Evolutionary conservation across 2,797 vertebrate genomes (phyloP), one percentile per base, ranked within the genome.

Genomic region (Galaxias olidus): DNA sequence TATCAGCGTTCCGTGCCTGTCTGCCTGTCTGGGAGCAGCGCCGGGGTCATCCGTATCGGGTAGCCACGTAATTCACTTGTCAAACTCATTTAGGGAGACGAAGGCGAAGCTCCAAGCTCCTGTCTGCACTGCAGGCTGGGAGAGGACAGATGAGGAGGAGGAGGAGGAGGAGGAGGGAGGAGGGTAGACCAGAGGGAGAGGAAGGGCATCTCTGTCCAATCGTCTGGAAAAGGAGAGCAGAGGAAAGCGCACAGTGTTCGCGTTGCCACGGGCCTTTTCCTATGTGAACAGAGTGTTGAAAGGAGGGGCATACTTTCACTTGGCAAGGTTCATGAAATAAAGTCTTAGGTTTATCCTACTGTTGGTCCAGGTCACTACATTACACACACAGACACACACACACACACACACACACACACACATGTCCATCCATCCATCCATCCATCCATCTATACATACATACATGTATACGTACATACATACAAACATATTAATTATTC

Each of bases 61-160:
- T 65, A 48, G 80, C 74, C 70, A 69, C 59, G 65, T 69, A 68
- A 84, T 75, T 81, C 71, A 57, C 65, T 71, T 74, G 78, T 84
- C 75, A 79, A 65, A 80, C 73, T 77, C 77, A 44, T 53, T 83
- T 55, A 63, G 57, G 70, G 44, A 61, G 68, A 74, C 42, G 15
- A 59, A 53, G 57, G 59, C 18, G 51, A 4, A 56, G 53, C 65
- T 61, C 61, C 71, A 59, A 44, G 49, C 69, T 71, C 55, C 62
- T 63, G 66, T 74, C 52, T 10, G 54, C 53, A 18, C 1, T 62
- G 58, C 41, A 48, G 18, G 46, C 64, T 63, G 61, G 56, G 43
- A 73, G 18, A 52, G 46, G 55, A 66, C 43, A 43, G 62, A 59
- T 49, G 4, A 51, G 47, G 11, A 41, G 50, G 45, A 68, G 63